phyloP scores from a whole-genome alignment of 2,888 invertebrate species.

The Biston stratarius region DNA sequence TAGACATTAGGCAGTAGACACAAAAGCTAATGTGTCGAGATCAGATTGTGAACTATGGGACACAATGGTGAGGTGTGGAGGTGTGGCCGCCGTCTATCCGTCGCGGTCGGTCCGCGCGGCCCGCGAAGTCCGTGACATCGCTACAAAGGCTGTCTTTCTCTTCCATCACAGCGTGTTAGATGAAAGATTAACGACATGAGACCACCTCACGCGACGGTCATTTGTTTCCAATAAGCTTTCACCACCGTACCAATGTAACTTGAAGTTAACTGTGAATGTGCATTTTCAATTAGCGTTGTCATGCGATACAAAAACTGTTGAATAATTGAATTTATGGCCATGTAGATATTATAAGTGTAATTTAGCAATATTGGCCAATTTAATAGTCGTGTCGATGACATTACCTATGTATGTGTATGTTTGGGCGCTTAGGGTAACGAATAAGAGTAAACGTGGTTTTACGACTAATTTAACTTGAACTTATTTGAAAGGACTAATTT shows the following conservation, averaged over 20 bases:
- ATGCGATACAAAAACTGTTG: conserved; percentile 12
- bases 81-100: conserved; percentile 61
- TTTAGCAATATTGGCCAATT: too few species aligned
- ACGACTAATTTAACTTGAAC: too few species aligned
- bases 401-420: too few species aligned
- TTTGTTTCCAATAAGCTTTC: conserved; percentile 67
- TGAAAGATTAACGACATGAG: conserved; percentile 71
- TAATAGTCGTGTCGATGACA: too few species aligned
- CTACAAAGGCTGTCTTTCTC: conserved; percentile 53
- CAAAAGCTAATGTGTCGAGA: conserved; percentile 63
- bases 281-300: conserved; percentile 20
- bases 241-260: conserved; percentile 37
- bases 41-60: conserved; percentile 51
- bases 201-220: conserved; percentile 67
- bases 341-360: neutral
- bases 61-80: conserved; percentile 54
- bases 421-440: too few species aligned
- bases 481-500: too few species aligned
- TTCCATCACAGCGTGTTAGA: conserved; percentile 51
- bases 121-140: conserved; percentile 64
- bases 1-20: conserved; percentile 63
- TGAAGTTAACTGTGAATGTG: conserved; percentile 16
- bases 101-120: conserved; percentile 46
- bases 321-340: neutral
- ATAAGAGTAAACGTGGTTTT: too few species aligned